Conservation (phyloP, 2,888 invertebrate species). For the Lordiphosa andalusiaca region DNA sequence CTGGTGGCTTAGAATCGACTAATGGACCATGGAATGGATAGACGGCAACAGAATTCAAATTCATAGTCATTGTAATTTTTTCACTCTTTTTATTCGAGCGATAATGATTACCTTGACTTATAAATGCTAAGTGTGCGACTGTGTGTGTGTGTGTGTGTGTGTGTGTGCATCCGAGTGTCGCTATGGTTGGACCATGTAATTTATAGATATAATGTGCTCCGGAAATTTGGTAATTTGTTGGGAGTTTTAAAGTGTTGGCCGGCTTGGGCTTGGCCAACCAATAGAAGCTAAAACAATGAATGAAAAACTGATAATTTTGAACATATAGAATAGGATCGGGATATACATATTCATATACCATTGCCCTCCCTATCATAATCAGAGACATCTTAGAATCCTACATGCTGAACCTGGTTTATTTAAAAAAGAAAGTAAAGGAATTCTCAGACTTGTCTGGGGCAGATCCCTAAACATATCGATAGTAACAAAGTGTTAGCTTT, state of each 20-base stretch:
- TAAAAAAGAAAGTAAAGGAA: too few relatives aligned
- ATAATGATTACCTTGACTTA: slow-evolving; percentile 68
- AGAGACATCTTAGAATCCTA: too few relatives aligned
- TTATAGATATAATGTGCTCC: slow-evolving; percentile 2
- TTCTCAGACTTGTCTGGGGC: too few relatives aligned
- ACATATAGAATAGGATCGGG: too few relatives aligned
- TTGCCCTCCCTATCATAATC: too few relatives aligned
- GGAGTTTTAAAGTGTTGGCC: slow-evolving; percentile 6
- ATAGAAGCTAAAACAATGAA: too few relatives aligned
- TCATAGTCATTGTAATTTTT: slow-evolving; percentile 64
- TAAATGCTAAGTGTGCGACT: slow-evolving; percentile 39
- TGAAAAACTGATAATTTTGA: too few relatives aligned
- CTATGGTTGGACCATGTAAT: slow-evolving; percentile 10
- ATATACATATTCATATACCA: too few relatives aligned
- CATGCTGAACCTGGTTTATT: too few relatives aligned
- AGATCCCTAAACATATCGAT: too few relatives aligned
- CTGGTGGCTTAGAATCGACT: slow-evolving; percentile 38
- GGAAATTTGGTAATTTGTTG: slow-evolving; percentile 36
- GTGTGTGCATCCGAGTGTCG: slow-evolving; percentile 14
- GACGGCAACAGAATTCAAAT: slow-evolving; percentile 27
- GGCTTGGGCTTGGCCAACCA: too few relatives aligned
- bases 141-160: slow-evolving; percentile 20
- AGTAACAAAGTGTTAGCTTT: too few relatives aligned
- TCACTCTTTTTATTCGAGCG: slow-evolving; percentile 19
- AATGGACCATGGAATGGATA: slow-evolving; percentile 21